Evolutionary conservation across 2,888 invertebrate genomes (phyloP).

Genomic region (Saturnia japonica): DNA sequence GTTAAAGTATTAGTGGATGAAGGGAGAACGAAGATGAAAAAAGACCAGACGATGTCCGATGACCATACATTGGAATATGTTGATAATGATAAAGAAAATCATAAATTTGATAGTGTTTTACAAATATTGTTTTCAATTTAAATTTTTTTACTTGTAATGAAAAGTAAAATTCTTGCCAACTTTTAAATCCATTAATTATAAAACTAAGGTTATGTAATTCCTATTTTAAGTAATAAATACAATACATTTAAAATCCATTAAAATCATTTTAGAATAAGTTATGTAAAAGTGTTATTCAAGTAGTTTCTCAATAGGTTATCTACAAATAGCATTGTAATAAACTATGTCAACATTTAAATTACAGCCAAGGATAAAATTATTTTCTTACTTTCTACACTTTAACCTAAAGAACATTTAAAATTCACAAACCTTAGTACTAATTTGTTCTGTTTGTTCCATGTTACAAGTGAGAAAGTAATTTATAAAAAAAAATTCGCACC

Average conservation of each 20-base stretch:
- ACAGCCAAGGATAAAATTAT: not conserved
- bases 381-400: not conserved
- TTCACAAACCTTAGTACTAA: not conserved
- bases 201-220: not conserved
- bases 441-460: too few relatives aligned
- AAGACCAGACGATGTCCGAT: slow-evolving; percentile 68
- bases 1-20: not conserved
- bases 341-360: not conserved
- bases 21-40: not conserved
- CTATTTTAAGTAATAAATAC: not conserved
- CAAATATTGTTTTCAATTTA: slow-evolving; percentile 66
- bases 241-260: not conserved
- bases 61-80: slow-evolving; percentile 46
- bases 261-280: not conserved
- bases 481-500: too few relatives aligned
- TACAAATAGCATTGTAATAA: not conserved
- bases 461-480: too few relatives aligned
- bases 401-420: not conserved
- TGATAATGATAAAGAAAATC: slow-evolving; percentile 40
- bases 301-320: not conserved
- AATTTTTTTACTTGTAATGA: not conserved
- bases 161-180: not conserved
- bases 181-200: not conserved
- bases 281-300: not conserved
- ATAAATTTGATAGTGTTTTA: slow-evolving; percentile 54